A percentile compares a stretch with the other conserved stretches of the same genome.
Evolutionary conservation across 1,140 invertebrate species (phyloP).

Genomic region (Glomeris maerens): DNA sequence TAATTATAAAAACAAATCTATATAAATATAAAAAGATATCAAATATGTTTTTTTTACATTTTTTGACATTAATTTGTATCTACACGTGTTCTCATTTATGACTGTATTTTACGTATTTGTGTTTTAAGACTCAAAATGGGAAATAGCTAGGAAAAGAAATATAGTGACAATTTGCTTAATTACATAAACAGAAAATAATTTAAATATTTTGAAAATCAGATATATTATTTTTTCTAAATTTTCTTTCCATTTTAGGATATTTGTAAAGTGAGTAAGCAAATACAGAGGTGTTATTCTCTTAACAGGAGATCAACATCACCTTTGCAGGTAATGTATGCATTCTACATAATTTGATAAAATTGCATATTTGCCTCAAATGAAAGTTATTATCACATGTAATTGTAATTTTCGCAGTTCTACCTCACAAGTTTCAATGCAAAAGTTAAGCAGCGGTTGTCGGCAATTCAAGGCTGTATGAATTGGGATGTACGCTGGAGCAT

Average conservation of each 20-base stretch:
- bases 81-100: neutral
- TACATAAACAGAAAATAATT: conserved; percentile 10
- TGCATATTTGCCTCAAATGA: neutral
- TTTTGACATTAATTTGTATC: no score
- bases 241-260: conserved; percentile 43
- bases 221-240: conserved; percentile 18
- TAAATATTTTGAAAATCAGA: conserved; percentile 14
- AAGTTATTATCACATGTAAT: neutral
- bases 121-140: conserved; percentile 1
- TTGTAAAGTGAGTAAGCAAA: conserved; percentile 80
- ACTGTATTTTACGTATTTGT: conserved; percentile 1
- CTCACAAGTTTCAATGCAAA: conserved; percentile 63
- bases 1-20: no score
- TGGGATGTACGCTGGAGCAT: conserved; percentile 95
- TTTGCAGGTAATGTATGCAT: conserved; percentile 27
- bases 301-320: conserved; percentile 71
- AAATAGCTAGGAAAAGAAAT: conserved; percentile 1
- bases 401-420: conserved; percentile 54
- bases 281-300: conserved; percentile 78
- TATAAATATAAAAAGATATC: no score
- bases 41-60: no score
- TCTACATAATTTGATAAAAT: neutral
- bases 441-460: conserved; percentile 50
- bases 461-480: conserved; percentile 73
- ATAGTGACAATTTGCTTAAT: neutral